Base-by-base conservation (phyloP, 2,888 invertebrate species). In the Cancer borealis region DNA sequence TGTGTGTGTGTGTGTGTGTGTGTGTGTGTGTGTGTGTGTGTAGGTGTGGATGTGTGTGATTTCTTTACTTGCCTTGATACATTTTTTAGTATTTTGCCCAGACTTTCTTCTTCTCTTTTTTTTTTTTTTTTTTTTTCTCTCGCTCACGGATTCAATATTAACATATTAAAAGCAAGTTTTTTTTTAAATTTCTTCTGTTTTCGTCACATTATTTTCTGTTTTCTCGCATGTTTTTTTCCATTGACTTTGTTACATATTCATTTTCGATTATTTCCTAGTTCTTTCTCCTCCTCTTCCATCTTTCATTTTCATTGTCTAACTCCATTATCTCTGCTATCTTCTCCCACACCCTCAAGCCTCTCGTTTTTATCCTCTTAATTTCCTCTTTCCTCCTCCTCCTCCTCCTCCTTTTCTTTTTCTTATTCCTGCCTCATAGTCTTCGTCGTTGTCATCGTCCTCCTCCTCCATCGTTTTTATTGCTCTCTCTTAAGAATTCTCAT, bases 1-100 rank as follows among this genome's bases (percentile, higher is more conserved):
- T 89, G 89, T 46, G 21, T 89, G 47, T 89, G 47, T 89, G 89
- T 89, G 47, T 89, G 47, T 46, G 46, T 89, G 46, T 89, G 47
- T 89, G 30, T 79, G 30, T 79, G 30, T 8, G 30, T 79, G 8
- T 79, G 30, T 66, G 66, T 21, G 21, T 66, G 88, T 0, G 17
- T 88, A 10, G 46, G 46, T 88, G 46, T 88, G 46, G 14, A 21
- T 88, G 10, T 88, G 46, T 47, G 8, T 26, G 30, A 14, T 5
- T 79, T 66, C 0, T 21, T 21, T 21, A 17, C 21, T 21, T 66
- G 0, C 66, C 4, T 17, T 17, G 14, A 4, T 66, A 21, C 66
- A 66, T 66, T 21, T 66, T 66, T 66, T 21, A 12, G 54, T 54
- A 54, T 66, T 66, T 66, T 66, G 14, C 4, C 66, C 4, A 66